A percentile compares a stretch with the other conserved stretches of the same genome.
phyloP scores from a whole-genome alignment of 2,113 vertebrate species.

The Chascanopsetta lugubris region DNA sequence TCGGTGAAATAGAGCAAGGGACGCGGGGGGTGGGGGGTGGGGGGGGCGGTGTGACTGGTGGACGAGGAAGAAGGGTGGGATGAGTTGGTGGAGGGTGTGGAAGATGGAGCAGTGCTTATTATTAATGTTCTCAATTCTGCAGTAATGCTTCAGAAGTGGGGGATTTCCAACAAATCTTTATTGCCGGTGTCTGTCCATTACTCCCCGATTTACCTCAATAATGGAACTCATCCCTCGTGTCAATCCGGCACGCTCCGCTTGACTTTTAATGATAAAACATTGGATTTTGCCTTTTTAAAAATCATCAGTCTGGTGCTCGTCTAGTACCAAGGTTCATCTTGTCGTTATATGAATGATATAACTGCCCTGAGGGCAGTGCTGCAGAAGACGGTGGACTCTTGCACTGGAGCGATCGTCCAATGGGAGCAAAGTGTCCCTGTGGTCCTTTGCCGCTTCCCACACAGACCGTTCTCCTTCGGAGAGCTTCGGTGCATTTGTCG shows the following conservation, averaged over 20 bases:
- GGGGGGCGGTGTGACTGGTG: conserved; percentile 27
- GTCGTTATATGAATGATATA: conserved; percentile 55
- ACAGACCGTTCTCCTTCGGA: conserved; percentile 18
- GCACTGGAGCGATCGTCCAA: conserved; percentile 28
- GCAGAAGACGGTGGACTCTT: conserved; percentile 12
- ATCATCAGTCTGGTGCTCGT: conserved; percentile 4
- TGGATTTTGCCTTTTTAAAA: conserved; percentile 36
- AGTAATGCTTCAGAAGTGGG: conserved; percentile 53
- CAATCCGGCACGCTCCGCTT: conserved; percentile 40
- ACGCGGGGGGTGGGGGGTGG: too few relatives aligned
- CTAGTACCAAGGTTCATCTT: conserved; percentile 41
- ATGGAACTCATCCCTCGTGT: conserved; percentile 49
- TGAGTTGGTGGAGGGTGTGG: conserved; percentile 16
- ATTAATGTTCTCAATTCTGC: conserved; percentile 63
- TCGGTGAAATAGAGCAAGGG: conserved; percentile 13
- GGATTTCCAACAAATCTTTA: conserved; percentile 20
- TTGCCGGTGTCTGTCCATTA: conserved; percentile 16
- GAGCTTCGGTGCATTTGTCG: conserved; percentile 9
- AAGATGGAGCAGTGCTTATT: conserved; percentile 43
- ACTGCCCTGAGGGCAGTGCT: conserved; percentile 4
- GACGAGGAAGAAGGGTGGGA: conserved; percentile 3
- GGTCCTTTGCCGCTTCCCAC: conserved; percentile 30
- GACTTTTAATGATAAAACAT: conserved; percentile 47
- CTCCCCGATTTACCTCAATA: conserved; percentile 28
- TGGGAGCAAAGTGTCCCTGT: conserved; percentile 39